Evolutionary conservation across 2,888 invertebrate genomes (phyloP), one percentile per base, ranked within the genome.

Genomic region (Sarcophaga subvicina): DNA sequence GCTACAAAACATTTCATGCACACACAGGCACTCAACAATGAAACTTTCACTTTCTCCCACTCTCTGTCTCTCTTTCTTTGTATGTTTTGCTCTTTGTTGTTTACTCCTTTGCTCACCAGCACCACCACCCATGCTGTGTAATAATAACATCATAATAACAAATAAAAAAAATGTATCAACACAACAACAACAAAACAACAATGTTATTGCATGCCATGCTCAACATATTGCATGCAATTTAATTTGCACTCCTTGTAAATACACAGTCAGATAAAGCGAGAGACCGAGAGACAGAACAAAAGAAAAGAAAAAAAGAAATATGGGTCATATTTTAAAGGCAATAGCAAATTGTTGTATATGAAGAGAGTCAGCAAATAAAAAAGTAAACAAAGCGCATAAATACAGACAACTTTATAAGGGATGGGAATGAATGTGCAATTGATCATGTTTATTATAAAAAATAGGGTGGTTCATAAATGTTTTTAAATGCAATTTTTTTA

Each of bases 311-410:
- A 2, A 17, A 6, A 20, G 11, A 66, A 72, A 86, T 83, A 69
- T 86, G 79, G 86, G 83, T 86, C 86, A 86, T 75, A 86, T 82
- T 69, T 79, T 54, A 79, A 69, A 75, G 80, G 73, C 63, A 76
- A 64, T 59, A 73, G 47, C 10, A 49, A 47, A 47, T 22, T 11
- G 22, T 20, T 11, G 22, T 20, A 69, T 20, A 54, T 5, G 10
- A 37, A 37, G 37, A 37, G 8, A 37, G 37, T 37, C 37, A 37
- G 37, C 37, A 37, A 71, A 64, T 37, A 69, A 64, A 25, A 64
- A 64, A 75, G 70, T 27, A 71, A 60, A 66, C 69, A 59, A 45
- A 67, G 67, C 20, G 5, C 14, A 45, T 22, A 45, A 67, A 67
- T 17, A n/a, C 67, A 11, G 4, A 59, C 59, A 59, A 14, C 4